Evolutionary conservation across 2,888 invertebrate species (phyloP).

Genomic region (Strigamia maritima): DNA sequence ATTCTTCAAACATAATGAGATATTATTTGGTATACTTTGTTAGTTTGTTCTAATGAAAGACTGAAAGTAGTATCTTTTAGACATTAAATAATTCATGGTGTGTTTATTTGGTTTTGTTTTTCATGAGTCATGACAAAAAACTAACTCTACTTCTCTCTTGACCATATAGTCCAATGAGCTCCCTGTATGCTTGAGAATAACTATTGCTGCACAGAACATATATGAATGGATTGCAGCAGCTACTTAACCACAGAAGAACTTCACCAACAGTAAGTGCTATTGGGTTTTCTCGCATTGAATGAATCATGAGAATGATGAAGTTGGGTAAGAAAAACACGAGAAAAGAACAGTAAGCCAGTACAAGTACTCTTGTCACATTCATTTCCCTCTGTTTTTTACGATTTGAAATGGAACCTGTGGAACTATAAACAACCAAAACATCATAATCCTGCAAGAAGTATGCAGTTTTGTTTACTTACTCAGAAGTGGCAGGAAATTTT

Average conservation of each 20-base stretch:
- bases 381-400: background rate
- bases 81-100: too few relatives aligned
- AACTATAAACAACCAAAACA: background rate
- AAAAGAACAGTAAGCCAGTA: conserved; percentile 8
- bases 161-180: background rate
- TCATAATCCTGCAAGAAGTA: background rate
- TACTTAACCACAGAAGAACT: conserved; percentile 26
- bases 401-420: background rate
- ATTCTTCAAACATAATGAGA: too few relatives aligned
- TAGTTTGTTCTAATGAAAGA: too few relatives aligned
- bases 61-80: too few relatives aligned
- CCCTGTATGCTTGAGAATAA: conserved; percentile 19
- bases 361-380: conserved; percentile 15
- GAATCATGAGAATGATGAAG: conserved; percentile 34
- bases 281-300: background rate
- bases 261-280: conserved; percentile 19
- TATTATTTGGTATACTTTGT: too few relatives aligned
- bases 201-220: conserved; percentile 19
- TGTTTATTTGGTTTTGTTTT: too few relatives aligned
- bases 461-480: background rate
- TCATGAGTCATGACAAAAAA: background rate
- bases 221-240: conserved; percentile 34
- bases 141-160: background rate
- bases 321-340: conserved; percentile 24
- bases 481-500: background rate